Conservation (phyloP, 2,113 vertebrate species). For the human region GRCh38 chr6:133088501-133089000, state of each 20-base stretch:
- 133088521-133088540: background rate
- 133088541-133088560: background rate
- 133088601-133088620: slow-evolving; percentile 1
- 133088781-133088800: background rate
- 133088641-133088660: slow-evolving; percentile 9
- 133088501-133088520: background rate
- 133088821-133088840: background rate
- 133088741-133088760: background rate
- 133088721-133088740: background rate
- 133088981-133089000: background rate
- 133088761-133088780: background rate
- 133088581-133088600: slow-evolving; percentile 19
- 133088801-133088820: background rate
- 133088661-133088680: background rate
- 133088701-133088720: background rate
- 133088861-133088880: background rate
- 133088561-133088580: background rate
- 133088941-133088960: background rate
- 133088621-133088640: background rate
- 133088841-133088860: background rate
- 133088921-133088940: background rate
- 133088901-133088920: background rate
- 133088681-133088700: background rate
- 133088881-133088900: background rate
- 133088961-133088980: background rate